Evolutionary conservation across 2,888 invertebrate species (phyloP), one percentile per base, ranked within the genome.

Genomic region (Zonitis immaculata): DNA sequence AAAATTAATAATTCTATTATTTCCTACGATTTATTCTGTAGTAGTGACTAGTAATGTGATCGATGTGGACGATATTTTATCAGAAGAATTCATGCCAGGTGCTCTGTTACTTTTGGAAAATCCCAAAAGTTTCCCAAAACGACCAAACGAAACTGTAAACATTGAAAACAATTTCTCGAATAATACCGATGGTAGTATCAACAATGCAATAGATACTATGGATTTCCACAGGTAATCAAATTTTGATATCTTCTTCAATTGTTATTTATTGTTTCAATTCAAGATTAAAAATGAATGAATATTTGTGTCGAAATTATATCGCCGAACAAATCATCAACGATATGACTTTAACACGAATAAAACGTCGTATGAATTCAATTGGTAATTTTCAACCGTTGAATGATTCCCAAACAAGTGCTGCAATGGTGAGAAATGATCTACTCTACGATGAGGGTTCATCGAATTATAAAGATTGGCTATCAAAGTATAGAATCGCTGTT

Each of bases 281-380:
- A 65, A 88, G 88, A 66, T 81, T 81, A 72, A 86, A 84, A 81
- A 88, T 89, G 84, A 89, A 88, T 67, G 87, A 89, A 69, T 89
- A 87, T 70, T 76, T 87, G 44, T 89, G 89, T 62, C 82, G 87
- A 28, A 87, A 83, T 67, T 89, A 84, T 69, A 72, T 89, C 32
- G 88, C 88, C 0, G 85, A 87, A 64, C 84, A 87, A 75, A 88
- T 89, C 58, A 73, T 88, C 35, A 79, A 80, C 8, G 84, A 86
- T 63, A 82, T 88, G 73, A 73, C 73, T 47, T 70, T 76, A 1
- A 67, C 73, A 27, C 70, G 78, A 51, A 72, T 78, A 2, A 77
- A 77, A 59, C 72, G 78, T 45, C 71, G 78, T 51, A 71, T 76
- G 47, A 76, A n/a, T n/a, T n/a, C n/a, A n/a, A n/a, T 77, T 54